Conservation (phyloP, 2,113 vertebrate genomes). For the Notothenia coriiceps region DNA sequence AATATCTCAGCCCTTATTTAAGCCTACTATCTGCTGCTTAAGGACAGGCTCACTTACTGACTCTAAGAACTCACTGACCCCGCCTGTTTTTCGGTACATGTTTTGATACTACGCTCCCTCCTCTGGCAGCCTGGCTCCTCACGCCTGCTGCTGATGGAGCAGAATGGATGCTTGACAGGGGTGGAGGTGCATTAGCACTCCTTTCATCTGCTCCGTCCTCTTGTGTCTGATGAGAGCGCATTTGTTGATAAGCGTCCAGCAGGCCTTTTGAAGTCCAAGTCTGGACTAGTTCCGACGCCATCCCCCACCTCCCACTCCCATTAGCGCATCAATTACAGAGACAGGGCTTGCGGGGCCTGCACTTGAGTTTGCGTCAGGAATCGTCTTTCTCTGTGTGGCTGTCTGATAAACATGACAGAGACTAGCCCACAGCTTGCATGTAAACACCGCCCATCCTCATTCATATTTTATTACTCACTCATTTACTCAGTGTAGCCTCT, state of each 20-base stretch:
- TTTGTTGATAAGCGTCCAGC: conserved; percentile 69
- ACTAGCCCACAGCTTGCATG: conserved; percentile 46
- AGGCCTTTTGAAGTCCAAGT: conserved; percentile 70
- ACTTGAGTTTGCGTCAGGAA: conserved; percentile 58
- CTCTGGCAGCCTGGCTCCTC: conserved; percentile 17
- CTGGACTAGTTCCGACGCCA: conserved; percentile 41
- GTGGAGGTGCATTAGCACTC: conserved; percentile 65
- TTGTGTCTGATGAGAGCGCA: conserved; percentile 51
- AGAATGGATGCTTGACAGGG: conserved; percentile 26
- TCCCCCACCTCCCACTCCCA: conserved; percentile 10
- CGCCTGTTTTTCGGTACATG: conserved; percentile 8
- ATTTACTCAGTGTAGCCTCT: conserved; percentile 32
- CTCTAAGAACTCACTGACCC: conserved; percentile 21
- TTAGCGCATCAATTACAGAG: conserved; percentile 66
- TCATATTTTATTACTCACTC: conserved; percentile 65
- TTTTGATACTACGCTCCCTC: conserved; percentile 8
- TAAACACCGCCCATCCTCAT: conserved; percentile 59
- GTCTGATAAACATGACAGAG: conserved; percentile 61
- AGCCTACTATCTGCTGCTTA: neutral
- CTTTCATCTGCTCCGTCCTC: conserved; percentile 72
- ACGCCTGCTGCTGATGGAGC: conserved; percentile 50
- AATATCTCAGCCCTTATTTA: neutral
- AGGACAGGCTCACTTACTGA: neutral
- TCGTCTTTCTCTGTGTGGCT: conserved; percentile 13
- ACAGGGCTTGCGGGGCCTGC: conserved; percentile 61